Evolutionary conservation across 1,140 invertebrate genomes (phyloP).

Genomic region (Orchesella cincta): DNA sequence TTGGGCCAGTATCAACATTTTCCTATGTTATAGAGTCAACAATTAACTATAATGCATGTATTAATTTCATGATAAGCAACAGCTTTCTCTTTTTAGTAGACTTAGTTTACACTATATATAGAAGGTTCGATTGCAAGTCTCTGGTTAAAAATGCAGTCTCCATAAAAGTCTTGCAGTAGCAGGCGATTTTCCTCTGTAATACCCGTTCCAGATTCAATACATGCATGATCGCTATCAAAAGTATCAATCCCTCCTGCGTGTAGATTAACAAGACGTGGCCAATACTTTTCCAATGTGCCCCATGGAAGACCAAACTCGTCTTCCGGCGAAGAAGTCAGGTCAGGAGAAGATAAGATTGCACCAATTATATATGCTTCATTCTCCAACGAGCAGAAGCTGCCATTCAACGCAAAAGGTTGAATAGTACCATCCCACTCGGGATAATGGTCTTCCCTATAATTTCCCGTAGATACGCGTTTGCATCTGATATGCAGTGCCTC

Average conservation of each 20-base stretch:
- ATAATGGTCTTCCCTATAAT: background rate
- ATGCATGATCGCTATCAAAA: background rate
- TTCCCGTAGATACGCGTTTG: too few relatives aligned
- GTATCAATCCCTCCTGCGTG: background rate
- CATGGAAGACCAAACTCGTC: background rate
- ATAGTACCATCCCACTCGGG: background rate
- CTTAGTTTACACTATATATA: too few relatives aligned
- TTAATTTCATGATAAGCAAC: too few relatives aligned
- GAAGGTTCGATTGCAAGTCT: background rate
- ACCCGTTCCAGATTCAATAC: background rate
- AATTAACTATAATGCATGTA: too few relatives aligned
- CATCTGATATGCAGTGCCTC: too few relatives aligned
- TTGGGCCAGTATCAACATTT: too few relatives aligned
- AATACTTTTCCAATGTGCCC: background rate
- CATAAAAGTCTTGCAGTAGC: background rate
- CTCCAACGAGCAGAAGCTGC: background rate
- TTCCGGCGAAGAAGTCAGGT: background rate
- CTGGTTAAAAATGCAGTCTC: slow-evolving; percentile 23
- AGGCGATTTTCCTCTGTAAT: background rate
- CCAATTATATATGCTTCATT: slow-evolving; percentile 2
- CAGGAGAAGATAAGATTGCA: background rate
- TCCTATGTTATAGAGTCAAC: too few relatives aligned
- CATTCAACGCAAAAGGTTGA: background rate
- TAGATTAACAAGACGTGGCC: background rate
- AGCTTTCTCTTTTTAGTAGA: too few relatives aligned